phyloP scores from a whole-genome alignment of 2,797 vertebrate species.

The Leptoclinus maculatus region DNA sequence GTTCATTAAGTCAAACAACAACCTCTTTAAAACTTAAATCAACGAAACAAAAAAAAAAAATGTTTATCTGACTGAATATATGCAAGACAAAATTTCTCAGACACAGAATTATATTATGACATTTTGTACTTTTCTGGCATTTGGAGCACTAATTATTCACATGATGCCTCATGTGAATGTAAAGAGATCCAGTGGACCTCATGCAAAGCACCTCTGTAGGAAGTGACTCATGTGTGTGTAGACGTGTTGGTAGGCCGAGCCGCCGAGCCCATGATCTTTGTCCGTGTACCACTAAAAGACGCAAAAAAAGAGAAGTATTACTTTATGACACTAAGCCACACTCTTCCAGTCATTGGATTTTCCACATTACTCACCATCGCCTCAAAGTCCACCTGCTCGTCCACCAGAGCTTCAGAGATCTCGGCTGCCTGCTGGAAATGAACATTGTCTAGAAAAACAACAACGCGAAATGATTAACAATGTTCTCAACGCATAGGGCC shows the following conservation, averaged over 20 bases:
- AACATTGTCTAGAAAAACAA: conserved; percentile 90
- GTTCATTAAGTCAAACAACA: not conserved
- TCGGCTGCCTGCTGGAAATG: conserved; percentile 98
- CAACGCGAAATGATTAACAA: not conserved
- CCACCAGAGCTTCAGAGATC: conserved; percentile 95
- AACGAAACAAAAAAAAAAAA: not conserved
- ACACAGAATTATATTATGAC: not conserved
- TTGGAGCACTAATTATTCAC: conserved; percentile 11
- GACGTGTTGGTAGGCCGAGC: conserved; percentile 89
- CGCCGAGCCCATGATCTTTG: conserved; percentile 90
- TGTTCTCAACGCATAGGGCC: accelerated
- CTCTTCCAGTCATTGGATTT: not conserved
- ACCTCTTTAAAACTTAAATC: not conserved
- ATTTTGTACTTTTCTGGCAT: not conserved
- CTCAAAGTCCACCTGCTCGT: conserved; percentile 94
- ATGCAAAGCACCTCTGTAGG: conserved; percentile 90
- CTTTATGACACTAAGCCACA: not conserved
- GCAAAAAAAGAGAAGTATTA: not conserved
- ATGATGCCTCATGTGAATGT: not conserved
- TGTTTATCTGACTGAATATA: not conserved
- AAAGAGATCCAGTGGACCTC: conserved; percentile 19
- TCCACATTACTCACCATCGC: conserved; percentile 89
- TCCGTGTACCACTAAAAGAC: conserved; percentile 95
- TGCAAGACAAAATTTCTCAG: not conserved
- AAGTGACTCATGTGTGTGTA: conserved; percentile 96